Percentiles rank a stretch among this genome's conserved stretches.
phyloP scores from a whole-genome alignment of 2,888 invertebrate species.

The Apocheima hispidaria region DNA sequence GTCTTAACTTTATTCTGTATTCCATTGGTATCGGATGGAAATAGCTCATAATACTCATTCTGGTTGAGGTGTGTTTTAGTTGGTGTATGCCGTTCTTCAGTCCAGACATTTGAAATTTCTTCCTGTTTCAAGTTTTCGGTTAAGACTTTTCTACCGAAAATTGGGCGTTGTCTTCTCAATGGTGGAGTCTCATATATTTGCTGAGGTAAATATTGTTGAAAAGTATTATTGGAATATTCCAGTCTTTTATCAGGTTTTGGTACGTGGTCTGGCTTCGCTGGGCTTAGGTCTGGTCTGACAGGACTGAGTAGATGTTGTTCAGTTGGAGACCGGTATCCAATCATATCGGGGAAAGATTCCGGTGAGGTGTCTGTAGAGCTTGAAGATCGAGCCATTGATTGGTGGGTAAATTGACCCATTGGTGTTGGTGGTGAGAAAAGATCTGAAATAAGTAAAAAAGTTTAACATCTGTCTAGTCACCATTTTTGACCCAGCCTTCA shows the following conservation, averaged over 20 bases:
- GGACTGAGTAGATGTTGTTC: slow-evolving; percentile 5
- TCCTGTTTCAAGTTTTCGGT: slow-evolving; percentile 36
- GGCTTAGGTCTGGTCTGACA: background rate
- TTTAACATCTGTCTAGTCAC: background rate
- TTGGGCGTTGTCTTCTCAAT: slow-evolving; percentile 57
- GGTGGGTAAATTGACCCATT: slow-evolving; percentile 42
- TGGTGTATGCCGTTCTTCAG: slow-evolving; percentile 46
- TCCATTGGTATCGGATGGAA: slow-evolving; percentile 59
- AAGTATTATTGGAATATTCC: background rate
- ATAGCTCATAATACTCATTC: slow-evolving; percentile 60
- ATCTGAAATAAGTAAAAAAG: slow-evolving; percentile 52
- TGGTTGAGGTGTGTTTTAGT: slow-evolving; percentile 42
- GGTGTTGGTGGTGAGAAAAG: slow-evolving; percentile 41
- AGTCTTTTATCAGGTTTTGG: background rate
- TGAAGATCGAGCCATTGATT: slow-evolving; percentile 64
- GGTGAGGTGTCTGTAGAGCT: slow-evolving; percentile 77
- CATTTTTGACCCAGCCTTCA: too few species aligned
- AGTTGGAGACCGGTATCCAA: slow-evolving; percentile 33
- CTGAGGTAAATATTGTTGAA: slow-evolving; percentile 38
- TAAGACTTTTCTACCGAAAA: slow-evolving; percentile 69
- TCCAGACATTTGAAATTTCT: slow-evolving; percentile 36
- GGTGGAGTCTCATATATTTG: slow-evolving; percentile 47
- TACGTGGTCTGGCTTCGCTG: background rate
- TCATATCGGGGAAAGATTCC: slow-evolving; percentile 65
- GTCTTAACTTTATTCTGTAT: slow-evolving; percentile 52